These are phyloP conservation scores for Cherax quadricarinatus DNA, from an alignment of 1,140 invertebrate species.

Conservation along the genomic window DNA sequence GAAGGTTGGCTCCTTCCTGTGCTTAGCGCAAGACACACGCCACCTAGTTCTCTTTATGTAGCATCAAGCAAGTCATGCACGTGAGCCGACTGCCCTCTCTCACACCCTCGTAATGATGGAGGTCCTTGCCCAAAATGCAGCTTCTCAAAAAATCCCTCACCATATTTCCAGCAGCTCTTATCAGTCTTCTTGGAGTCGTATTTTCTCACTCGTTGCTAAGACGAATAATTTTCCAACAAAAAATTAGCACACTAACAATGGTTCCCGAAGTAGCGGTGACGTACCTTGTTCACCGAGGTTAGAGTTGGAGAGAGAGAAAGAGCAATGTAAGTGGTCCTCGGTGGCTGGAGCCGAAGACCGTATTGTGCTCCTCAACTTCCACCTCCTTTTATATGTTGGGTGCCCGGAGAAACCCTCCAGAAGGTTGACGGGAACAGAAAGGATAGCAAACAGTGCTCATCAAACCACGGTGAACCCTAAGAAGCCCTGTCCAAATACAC, in stretches of 20 bases:
- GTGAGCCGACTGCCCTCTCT: too few species aligned
- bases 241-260: background rate
- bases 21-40: too few species aligned
- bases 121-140: too few species aligned
- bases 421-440: conserved; percentile 39
- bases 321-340: background rate
- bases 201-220: background rate
- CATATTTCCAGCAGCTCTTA: background rate
- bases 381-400: conserved; percentile 12
- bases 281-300: background rate
- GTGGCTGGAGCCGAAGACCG: background rate
- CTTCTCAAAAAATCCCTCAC: too few species aligned
- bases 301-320: background rate
- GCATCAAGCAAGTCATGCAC: too few species aligned
- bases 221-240: background rate
- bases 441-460: conserved; percentile 45
- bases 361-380: background rate
- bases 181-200: background rate
- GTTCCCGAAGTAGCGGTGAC: background rate
- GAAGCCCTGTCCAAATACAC: conserved; percentile 6
- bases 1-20: too few species aligned
- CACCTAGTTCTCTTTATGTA: too few species aligned
- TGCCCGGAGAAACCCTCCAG: background rate
- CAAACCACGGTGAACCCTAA: conserved; percentile 13
- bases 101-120: too few species aligned